These are phyloP conservation scores for Phyllostomus discolor DNA, from an alignment of 2,113 vertebrate species.

Conservation along the genomic window DNA sequence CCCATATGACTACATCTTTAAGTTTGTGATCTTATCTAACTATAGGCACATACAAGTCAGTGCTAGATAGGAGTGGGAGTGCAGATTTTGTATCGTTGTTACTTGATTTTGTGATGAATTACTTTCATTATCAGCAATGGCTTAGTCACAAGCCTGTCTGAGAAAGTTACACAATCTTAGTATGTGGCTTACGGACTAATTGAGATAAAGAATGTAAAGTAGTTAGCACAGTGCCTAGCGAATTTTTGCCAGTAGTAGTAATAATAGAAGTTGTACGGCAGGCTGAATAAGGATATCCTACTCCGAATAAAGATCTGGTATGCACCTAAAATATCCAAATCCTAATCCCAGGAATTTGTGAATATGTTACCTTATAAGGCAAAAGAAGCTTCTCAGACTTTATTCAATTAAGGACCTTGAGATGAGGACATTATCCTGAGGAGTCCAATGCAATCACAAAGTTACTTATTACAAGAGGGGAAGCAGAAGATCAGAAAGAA, in stretches of 20 bases:
- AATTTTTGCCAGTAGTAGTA: neutral
- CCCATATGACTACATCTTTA: neutral
- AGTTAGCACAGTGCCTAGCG: neutral
- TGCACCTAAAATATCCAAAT: neutral
- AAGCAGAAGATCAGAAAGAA: neutral
- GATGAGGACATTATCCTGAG: neutral
- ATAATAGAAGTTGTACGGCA: neutral
- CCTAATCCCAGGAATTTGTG: neutral
- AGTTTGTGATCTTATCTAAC: neutral
- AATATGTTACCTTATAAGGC: neutral
- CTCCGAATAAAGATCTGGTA: neutral
- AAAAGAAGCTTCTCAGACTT: neutral
- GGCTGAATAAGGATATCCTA: neutral
- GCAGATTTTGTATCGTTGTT: constrained; percentile 35
- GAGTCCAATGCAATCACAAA: neutral
- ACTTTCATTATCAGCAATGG: neutral
- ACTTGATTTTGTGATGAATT: constrained; percentile 38
- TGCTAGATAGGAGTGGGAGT: neutral
- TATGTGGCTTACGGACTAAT: neutral
- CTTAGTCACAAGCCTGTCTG: constrained; percentile 27
- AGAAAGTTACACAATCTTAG: neutral
- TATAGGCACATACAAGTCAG: neutral
- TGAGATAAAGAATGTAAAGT: neutral
- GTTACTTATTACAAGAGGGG: neutral
- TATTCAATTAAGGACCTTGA: neutral